A percentile compares a stretch with the other conserved stretches of the same genome.
phyloP scores from a whole-genome alignment of 1,140 invertebrate genomes.

The Anagrus nilaparvatae region DNA sequence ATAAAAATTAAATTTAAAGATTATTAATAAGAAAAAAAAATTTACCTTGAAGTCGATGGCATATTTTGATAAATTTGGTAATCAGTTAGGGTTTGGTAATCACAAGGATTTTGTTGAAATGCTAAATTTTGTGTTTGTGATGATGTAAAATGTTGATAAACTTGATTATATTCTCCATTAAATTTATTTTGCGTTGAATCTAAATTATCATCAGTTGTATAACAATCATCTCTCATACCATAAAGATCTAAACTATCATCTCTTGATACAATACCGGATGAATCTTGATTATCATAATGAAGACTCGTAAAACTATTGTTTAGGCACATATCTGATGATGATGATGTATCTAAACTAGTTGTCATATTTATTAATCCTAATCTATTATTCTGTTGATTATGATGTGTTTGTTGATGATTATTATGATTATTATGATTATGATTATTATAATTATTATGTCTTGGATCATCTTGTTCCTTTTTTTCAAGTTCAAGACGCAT shows the following conservation, averaged over 20 bases:
- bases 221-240: slow-evolving; percentile 56
- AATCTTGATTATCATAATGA: slow-evolving; percentile 44
- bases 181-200: too few relatives aligned
- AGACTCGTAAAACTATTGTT: slow-evolving; percentile 54
- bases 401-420: slow-evolving; percentile 3
- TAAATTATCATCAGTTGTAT: slow-evolving; percentile 45
- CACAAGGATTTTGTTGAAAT: slow-evolving; percentile 23
- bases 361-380: too few relatives aligned
- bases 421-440: slow-evolving; percentile 1
- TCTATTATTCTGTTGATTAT: background rate
- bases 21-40: too few relatives aligned
- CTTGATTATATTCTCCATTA: too few relatives aligned
- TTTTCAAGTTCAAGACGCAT: slow-evolving; percentile 90
- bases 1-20: too few relatives aligned
- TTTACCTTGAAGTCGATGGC: slow-evolving; percentile 32
- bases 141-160: slow-evolving; percentile 23
- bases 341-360: too few relatives aligned
- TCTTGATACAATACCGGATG: slow-evolving; percentile 32
- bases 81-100: too few relatives aligned
- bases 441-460: too few relatives aligned
- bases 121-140: slow-evolving; percentile 11
- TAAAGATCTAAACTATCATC: slow-evolving; percentile 57
- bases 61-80: slow-evolving; percentile 29
- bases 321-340: too few relatives aligned
- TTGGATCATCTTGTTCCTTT: slow-evolving; percentile 50